Percentiles rank a stretch among this genome's conserved stretches.
Evolutionary conservation across 2,113 vertebrate genomes (phyloP).

Genomic region (Ceratotherium simum): DNA sequence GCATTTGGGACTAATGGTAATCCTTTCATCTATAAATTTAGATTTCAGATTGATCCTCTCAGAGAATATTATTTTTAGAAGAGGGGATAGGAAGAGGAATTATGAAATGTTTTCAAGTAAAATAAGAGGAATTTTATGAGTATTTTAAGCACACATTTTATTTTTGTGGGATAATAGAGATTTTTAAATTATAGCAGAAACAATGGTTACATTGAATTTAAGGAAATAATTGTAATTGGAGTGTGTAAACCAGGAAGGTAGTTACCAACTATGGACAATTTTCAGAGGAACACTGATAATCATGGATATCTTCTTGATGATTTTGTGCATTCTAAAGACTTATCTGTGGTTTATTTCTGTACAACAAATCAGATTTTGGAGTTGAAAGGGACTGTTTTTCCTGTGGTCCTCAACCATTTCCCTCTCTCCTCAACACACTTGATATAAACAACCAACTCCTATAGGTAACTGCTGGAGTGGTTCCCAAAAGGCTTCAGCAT

Average conservation of each 20-base stretch:
- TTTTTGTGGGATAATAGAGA: background rate
- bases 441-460: background rate
- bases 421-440: background rate
- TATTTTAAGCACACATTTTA: background rate
- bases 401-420: background rate
- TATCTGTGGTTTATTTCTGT: background rate
- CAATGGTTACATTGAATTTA: background rate
- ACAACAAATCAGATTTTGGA: background rate
- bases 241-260: background rate
- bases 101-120: background rate
- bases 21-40: constrained; percentile 24
- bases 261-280: background rate
- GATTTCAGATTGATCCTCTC: background rate
- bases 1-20: background rate
- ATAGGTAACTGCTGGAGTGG: background rate
- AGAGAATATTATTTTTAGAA: constrained; percentile 16
- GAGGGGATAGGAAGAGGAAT: background rate
- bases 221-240: background rate
- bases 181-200: constrained; percentile 18
- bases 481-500: background rate
- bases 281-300: background rate
- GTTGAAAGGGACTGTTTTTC: background rate
- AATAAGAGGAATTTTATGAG: constrained; percentile 10
- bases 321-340: background rate
- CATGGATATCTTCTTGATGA: background rate